Conservation (phyloP, 2,113 vertebrate species). For the Micromys minutus region DNA sequence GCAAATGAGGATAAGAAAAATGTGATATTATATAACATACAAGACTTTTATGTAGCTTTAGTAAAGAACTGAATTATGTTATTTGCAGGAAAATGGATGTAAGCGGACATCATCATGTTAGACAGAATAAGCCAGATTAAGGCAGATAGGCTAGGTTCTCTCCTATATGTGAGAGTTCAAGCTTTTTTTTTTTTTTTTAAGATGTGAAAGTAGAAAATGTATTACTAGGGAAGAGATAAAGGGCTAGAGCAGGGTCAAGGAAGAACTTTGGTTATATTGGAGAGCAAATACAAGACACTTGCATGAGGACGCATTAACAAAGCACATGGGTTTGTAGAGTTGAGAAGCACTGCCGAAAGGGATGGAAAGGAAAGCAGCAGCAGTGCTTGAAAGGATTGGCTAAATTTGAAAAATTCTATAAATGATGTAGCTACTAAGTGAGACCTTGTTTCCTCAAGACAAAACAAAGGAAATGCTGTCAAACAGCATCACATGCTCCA, state of each 20-base stretch:
- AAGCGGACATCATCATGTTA: background rate
- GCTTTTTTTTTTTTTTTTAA: background rate
- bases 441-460: background rate
- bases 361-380: background rate
- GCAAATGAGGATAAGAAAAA: background rate
- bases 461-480: background rate
- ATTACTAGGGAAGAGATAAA: background rate
- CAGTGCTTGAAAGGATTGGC: background rate
- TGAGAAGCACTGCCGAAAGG: background rate
- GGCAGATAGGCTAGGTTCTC: background rate
- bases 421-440: background rate
- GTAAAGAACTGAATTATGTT: background rate
- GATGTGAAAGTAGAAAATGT: background rate
- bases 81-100: background rate
- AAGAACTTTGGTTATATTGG: background rate
- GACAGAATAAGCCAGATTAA: background rate
- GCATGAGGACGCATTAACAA: background rate
- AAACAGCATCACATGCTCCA: background rate
- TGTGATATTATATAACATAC: background rate
- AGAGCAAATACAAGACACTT: background rate
- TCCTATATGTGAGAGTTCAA: background rate
- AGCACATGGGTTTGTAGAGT: background rate
- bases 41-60: background rate
- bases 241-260: background rate
- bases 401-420: background rate